phyloP scores from a whole-genome alignment of 2,113 vertebrate genomes.

The Parus major region DNA sequence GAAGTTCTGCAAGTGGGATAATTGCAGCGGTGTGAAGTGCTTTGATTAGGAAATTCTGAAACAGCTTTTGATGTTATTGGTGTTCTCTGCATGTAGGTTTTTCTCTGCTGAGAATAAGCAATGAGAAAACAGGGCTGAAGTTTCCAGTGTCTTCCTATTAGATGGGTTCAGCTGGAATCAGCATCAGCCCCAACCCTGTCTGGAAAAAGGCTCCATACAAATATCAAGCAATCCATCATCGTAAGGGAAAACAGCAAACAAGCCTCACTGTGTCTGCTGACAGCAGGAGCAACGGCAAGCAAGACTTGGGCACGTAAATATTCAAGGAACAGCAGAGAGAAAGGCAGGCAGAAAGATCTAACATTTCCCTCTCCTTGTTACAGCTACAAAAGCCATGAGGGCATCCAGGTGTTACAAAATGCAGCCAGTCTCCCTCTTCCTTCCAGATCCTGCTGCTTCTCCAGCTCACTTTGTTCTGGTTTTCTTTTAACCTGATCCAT shows the following conservation, averaged over 20 bases:
- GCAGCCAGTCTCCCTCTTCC: not conserved
- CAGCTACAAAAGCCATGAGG: not conserved
- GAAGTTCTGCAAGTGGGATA: not conserved
- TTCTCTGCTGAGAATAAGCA: not conserved
- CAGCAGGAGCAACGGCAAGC: not conserved
- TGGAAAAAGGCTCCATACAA: not conserved
- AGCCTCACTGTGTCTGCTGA: not conserved
- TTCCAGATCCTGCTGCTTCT: not conserved
- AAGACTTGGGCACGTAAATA: not conserved
- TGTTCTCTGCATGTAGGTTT: not conserved
- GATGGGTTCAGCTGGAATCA: not conserved
- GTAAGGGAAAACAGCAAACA: not conserved
- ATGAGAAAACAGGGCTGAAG: not conserved
- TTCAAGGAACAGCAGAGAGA: not conserved
- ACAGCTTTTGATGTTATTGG: not conserved
- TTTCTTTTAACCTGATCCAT: not conserved
- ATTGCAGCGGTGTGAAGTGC: not conserved
- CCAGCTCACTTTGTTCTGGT: not conserved
- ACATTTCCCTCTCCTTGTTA: not conserved
- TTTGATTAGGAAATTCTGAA: not conserved
- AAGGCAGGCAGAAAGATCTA: not conserved
- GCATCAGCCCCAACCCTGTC: not conserved
- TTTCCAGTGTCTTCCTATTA: not conserved
- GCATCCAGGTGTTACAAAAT: not conserved
- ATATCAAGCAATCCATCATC: not conserved